Percentiles rank a stretch among this genome's conserved stretches.
phyloP scores from a whole-genome alignment of 1,140 invertebrate genomes.

The Episyrphus balteatus region DNA sequence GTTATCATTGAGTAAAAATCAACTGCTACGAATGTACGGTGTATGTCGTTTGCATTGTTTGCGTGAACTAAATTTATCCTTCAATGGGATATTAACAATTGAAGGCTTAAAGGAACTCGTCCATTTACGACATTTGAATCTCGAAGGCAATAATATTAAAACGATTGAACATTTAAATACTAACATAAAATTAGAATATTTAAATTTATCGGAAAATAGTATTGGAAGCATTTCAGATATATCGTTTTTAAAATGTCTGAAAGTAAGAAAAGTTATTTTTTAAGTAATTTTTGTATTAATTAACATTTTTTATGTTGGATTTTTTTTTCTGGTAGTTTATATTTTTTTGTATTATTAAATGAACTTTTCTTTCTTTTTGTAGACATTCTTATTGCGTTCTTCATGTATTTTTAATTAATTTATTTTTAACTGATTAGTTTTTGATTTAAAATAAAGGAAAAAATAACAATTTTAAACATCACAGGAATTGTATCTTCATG shows the following conservation, averaged over 20 bases:
- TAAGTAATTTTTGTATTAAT: constrained; percentile 1
- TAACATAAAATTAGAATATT: constrained; percentile 62
- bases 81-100: constrained; percentile 79
- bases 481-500: constrained; percentile 74
- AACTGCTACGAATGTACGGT: constrained; percentile 75
- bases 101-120: constrained; percentile 77
- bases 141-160: constrained; percentile 53
- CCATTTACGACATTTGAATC: constrained; percentile 59
- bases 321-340: not conserved
- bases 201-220: constrained; percentile 82
- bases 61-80: constrained; percentile 68
- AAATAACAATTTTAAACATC: constrained; percentile 31
- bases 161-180: constrained; percentile 76
- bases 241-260: constrained; percentile 64
- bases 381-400: not conserved
- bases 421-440: too few relatives aligned
- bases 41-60: constrained; percentile 67
- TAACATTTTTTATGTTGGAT: not conserved
- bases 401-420: too few relatives aligned
- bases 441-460: too few relatives aligned
- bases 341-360: not conserved
- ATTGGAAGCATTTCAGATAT: constrained; percentile 76
- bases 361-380: too few relatives aligned
- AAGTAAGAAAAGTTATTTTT: constrained; percentile 45
- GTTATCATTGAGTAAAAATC: constrained; percentile 75